These are phyloP conservation scores for Brenthis ino DNA, from an alignment of 2,888 invertebrate genomes.

Conservation along the genomic window DNA sequence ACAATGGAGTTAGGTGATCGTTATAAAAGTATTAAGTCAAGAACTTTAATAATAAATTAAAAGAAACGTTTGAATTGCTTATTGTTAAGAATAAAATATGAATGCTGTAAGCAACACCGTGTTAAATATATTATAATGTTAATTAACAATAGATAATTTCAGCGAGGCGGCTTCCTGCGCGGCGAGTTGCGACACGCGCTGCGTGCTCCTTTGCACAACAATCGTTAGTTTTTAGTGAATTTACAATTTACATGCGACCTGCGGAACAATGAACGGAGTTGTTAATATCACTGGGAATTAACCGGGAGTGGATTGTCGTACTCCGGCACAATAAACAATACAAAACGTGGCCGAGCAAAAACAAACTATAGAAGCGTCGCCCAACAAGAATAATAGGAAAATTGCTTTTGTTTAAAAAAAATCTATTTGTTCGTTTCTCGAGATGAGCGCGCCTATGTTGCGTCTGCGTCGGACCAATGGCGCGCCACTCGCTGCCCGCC, in stretches of 20 bases:
- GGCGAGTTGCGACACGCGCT: slow-evolving; percentile 53
- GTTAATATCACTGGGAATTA: slow-evolving; percentile 77
- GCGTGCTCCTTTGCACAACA: slow-evolving; percentile 68
- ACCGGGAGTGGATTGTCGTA: slow-evolving; percentile 79
- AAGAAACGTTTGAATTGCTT: slow-evolving; percentile 41
- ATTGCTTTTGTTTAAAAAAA: slow-evolving; percentile 81
- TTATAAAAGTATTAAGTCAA: slow-evolving; percentile 17
- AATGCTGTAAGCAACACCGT: slow-evolving; percentile 52
- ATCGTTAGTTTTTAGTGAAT: slow-evolving; percentile 73
- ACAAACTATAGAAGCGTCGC: slow-evolving; percentile 76
- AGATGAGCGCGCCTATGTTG: slow-evolving; percentile 76
- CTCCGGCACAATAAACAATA: slow-evolving; percentile 78
- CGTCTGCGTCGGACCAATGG: slow-evolving; percentile 68
- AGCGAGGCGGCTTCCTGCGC: slow-evolving; percentile 45
- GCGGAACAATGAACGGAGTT: slow-evolving; percentile 68
- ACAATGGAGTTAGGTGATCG: slow-evolving; percentile 11
- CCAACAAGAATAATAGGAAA: slow-evolving; percentile 82
- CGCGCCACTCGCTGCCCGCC: slow-evolving; percentile 67
- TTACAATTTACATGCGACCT: slow-evolving; percentile 72
- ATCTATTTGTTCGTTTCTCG: slow-evolving; percentile 79
- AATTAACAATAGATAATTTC: slow-evolving; percentile 61
- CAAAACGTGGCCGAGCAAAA: slow-evolving; percentile 76
- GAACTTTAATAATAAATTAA: slow-evolving; percentile 20
- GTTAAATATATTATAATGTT: slow-evolving; percentile 61
- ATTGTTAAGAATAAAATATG: slow-evolving; percentile 42